phyloP scores from a whole-genome alignment of 1,140 invertebrate genomes.

The Eueides isabella region DNA sequence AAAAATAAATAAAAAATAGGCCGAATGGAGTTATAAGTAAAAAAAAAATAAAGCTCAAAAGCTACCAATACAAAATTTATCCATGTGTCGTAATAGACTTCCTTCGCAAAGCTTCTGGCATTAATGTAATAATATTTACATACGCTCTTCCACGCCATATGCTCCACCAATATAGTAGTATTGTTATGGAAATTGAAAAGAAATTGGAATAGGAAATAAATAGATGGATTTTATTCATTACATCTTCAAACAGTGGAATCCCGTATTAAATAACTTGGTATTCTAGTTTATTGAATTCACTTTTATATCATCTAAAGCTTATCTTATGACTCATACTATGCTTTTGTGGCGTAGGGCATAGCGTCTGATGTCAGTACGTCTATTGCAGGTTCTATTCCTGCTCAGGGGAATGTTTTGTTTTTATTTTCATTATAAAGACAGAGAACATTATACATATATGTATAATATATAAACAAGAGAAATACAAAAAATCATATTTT shows the following conservation, averaged over 20 bases:
- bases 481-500: no score
- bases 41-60: neutral
- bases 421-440: neutral
- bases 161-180: neutral
- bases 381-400: no score
- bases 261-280: neutral
- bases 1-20: no score
- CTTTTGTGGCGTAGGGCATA: no score
- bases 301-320: neutral
- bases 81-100: neutral
- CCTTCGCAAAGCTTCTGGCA: slow-evolving; percentile 2
- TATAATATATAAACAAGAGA: no score
- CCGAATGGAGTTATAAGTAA: no score
- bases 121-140: slow-evolving; percentile 14
- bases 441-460: no score
- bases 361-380: no score
- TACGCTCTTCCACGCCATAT: slow-evolving; percentile 6
- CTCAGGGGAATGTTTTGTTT: neutral
- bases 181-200: slow-evolving; percentile 15
- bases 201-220: slow-evolving; percentile 12
- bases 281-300: neutral
- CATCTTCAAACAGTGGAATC: slow-evolving; percentile 13
- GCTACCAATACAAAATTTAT: slow-evolving; percentile 2
- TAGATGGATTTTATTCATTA: slow-evolving; percentile 9
- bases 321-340: no score